phyloP scores from a whole-genome alignment of 1,140 invertebrate genomes.

The Pentalonia nigronervosa region DNA sequence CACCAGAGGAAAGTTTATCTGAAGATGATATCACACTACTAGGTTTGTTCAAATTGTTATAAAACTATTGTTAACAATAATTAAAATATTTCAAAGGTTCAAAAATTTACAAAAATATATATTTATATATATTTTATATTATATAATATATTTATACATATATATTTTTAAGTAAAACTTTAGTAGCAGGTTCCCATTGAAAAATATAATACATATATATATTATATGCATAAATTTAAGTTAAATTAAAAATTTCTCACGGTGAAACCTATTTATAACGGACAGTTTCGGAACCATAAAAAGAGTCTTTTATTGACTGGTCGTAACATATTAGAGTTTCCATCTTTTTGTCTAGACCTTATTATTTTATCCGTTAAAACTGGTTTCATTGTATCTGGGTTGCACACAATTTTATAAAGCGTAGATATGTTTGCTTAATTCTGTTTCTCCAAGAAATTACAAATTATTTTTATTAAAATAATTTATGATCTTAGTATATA shows the following conservation, averaged over 20 bases:
- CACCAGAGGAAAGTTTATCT: conserved; percentile 6
- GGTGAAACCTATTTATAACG: too few species aligned
- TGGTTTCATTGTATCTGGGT: neutral
- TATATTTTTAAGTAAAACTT: neutral
- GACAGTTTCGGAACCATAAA: too few species aligned
- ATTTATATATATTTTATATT: too few species aligned
- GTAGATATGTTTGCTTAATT: neutral
- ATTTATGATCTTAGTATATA: neutral
- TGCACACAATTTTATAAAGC: neutral
- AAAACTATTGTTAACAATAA: neutral
- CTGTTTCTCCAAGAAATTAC: neutral
- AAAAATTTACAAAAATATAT: neutral
- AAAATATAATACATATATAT: too few species aligned
- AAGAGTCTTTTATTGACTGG: too few species aligned
- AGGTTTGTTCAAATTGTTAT: neutral
- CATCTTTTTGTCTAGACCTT: too few species aligned
- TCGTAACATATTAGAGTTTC: too few species aligned
- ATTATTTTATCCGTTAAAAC: too few species aligned
- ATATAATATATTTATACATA: too few species aligned
- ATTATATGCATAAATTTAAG: neutral
- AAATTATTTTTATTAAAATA: neutral
- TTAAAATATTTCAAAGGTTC: neutral
- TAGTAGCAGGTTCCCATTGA: too few species aligned
- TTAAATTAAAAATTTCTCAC: neutral
- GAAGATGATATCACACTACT: neutral